phyloP scores from a whole-genome alignment of 2,113 vertebrate species.

The Macrotis lagotis region DNA sequence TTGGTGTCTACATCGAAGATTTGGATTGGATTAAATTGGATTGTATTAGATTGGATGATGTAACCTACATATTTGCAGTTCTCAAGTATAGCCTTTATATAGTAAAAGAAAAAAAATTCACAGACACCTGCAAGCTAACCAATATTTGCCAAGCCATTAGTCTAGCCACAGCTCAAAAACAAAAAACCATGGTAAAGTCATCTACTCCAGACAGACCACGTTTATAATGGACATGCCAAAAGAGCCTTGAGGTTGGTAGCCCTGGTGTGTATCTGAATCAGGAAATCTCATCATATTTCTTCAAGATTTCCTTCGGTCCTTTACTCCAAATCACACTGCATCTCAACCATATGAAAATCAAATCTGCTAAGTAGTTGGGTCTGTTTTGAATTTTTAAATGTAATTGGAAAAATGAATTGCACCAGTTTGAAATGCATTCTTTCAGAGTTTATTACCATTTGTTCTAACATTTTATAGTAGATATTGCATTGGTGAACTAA shows the following conservation, averaged over 20 bases:
- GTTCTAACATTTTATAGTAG: slow-evolving; percentile 67
- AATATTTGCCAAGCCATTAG: slow-evolving; percentile 28
- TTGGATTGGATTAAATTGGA: background rate
- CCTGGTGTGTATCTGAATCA: slow-evolving; percentile 40
- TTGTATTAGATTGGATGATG: background rate
- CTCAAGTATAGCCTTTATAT: background rate
- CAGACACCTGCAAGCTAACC: slow-evolving; percentile 44
- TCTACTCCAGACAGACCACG: slow-evolving; percentile 57
- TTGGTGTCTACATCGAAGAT: background rate
- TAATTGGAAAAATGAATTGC: slow-evolving; percentile 73
- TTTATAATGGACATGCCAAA: slow-evolving; percentile 62
- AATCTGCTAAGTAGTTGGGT: slow-evolving; percentile 50
- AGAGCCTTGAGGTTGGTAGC: slow-evolving; percentile 45
- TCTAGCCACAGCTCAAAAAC: slow-evolving; percentile 11
- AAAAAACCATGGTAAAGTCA: slow-evolving; percentile 55
- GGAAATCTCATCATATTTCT: slow-evolving; percentile 71
- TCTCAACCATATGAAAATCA: slow-evolving; percentile 51
- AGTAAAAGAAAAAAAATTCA: background rate
- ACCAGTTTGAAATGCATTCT: slow-evolving; percentile 55
- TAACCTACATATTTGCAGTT: background rate
- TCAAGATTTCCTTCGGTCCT: slow-evolving; percentile 55
- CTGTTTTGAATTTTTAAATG: slow-evolving; percentile 72
- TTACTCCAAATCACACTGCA: slow-evolving; percentile 40
- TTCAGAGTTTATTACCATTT: slow-evolving; percentile 73
- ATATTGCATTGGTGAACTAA: slow-evolving; percentile 68